Base-by-base conservation (phyloP, 2,888 invertebrate genomes). In the Actias luna region DNA sequence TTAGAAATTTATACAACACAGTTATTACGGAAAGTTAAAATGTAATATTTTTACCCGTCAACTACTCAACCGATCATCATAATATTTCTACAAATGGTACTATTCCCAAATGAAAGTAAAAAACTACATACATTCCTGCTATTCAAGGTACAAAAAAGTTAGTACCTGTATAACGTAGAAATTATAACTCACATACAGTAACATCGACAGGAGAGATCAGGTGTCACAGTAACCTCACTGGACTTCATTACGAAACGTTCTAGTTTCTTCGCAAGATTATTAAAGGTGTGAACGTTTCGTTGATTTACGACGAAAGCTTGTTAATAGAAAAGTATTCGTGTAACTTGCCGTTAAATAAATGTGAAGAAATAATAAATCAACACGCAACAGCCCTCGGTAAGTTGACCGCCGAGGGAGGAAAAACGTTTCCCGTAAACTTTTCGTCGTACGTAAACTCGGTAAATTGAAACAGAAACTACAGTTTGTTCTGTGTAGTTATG, bases 281-380 rank as follows among this genome's bases (percentile, higher is more conserved):
- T n/a, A 39, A 39, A 39, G 39, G 39, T 39, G 39, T n/a, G n/a
- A 39, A n/a, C n/a, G 39, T 2, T 39, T 2, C n/a, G 39, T n/a
- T 39, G 39, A 39, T 39, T 39, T 39, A 39, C n/a, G 39, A 39
- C 5, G 39, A 4, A 16, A 4, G 39, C 39, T 39, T 16, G 16
- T 39, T 39, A 39, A 39, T n/a, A n/a, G n/a, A 42, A 42, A 42
- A 42, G 42, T 42, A 42, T 42, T 42, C 42, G 18, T 42, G 42
- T 42, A 42, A 42, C 5, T n/a, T 18, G n/a, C 42, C 18, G 5
- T 42, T 42, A 42, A 42, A 42, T 42, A 42, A n/a, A 42, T 42
- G n/a, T 42, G n/a, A 46, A 22, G 22, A 10, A 46, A 46, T 46
- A 46, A 46, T 46, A 46, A 46, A 46, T 46, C 22, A 46, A 22